Conservation (phyloP, 2,113 vertebrate genomes). For the Mus musculus region GRCm39 chr17:12336501-12337000, state of each 20-base stretch:
- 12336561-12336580: too few species aligned
- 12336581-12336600: neutral
- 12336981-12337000: neutral
- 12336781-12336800: neutral
- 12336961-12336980: neutral
- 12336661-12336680: neutral
- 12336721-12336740: neutral
- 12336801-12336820: neutral
- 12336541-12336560: neutral
- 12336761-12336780: neutral
- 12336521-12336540: too few species aligned
- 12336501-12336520: too few species aligned
- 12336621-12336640: neutral
- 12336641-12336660: neutral
- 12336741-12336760: neutral
- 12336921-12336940: neutral
- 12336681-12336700: neutral
- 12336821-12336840: neutral
- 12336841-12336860: neutral
- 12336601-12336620: neutral
- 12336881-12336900: neutral
- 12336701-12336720: neutral
- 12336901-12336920: too few species aligned
- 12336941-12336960: neutral
- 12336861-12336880: too few species aligned